Base-by-base conservation (phyloP, 2,888 invertebrate species). In the Cheilosia urbana region DNA sequence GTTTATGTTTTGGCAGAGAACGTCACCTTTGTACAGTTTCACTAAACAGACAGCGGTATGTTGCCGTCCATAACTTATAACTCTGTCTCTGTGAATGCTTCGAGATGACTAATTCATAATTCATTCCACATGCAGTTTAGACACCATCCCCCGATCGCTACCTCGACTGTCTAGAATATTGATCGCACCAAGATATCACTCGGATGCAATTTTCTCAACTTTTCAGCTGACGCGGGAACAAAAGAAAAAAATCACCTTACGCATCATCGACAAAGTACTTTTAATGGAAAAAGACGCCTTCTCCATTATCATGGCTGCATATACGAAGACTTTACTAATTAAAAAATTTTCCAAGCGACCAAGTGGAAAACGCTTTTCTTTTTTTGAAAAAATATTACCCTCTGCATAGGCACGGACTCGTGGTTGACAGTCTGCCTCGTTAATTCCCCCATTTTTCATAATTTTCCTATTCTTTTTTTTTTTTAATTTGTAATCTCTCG, bases 341-440 rank as follows among this genome's bases (percentile, higher is more conserved):
- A 84, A 84, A 78, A 84, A 69, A 84, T 66, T 80, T 84, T 84
- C 75, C 60, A 69, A 60, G 24, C 75, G 27, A 75, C 84, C 21
- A 62, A 84, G 79, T 73, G 30, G 75, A 84, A 84, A 75, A 75
- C 37, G 45, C 63, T 68, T 69, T 69, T 68, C 7, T 65, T 66
- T 30, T 40, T 63, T 40, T 45, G 17, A 15, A 9, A n/a, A 47
- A 63, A 49, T 55, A 1, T 19, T 13, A 27, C 42, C 21, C 57
- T 58, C 15, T 34, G 21, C 45, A 40, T 42, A n/a, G 53, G 15
- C 45, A 13, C 1, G 42, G 53, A 21, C 13, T 47, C 34, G 13
- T 13, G 13, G 37, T 37, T 37, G 37, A 51, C 42, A 72, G 49
- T 58, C 47, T 63, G 66, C 17, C 68, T 78, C 68, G 55, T 68